Conservation (phyloP, 2,888 invertebrate species). For the Chrysina gloriosa region DNA sequence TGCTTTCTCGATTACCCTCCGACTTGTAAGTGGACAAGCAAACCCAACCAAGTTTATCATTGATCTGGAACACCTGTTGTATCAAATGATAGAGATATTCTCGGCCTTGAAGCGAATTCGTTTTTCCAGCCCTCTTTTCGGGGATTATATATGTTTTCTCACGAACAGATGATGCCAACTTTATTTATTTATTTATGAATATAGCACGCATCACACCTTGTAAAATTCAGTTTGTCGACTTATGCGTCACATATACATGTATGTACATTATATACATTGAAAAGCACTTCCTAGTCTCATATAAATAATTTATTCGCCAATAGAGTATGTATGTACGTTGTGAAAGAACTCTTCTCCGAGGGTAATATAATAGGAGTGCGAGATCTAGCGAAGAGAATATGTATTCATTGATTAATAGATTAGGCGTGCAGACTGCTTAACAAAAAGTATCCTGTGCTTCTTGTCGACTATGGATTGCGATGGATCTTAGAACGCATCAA, state of each 20-base stretch:
- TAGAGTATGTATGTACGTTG: background rate
- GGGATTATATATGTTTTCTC: background rate
- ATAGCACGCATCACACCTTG: background rate
- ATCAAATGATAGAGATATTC: constrained; percentile 12
- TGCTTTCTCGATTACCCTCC: constrained; percentile 15
- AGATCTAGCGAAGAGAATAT: background rate
- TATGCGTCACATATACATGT: background rate
- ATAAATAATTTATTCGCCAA: background rate
- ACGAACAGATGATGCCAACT: background rate
- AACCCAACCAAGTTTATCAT: constrained; percentile 17
- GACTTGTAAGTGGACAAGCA: constrained; percentile 25
- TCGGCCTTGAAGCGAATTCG: background rate
- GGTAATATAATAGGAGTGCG: background rate
- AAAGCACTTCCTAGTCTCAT: background rate
- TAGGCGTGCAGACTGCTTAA: background rate
- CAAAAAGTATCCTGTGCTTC: no score
- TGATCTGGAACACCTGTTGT: constrained; percentile 29
- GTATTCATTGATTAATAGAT: constrained; percentile 10
- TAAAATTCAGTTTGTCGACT: background rate
- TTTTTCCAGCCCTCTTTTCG: background rate
- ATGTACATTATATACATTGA: background rate
- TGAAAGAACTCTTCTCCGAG: background rate
- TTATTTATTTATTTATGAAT: constrained; percentile 1
- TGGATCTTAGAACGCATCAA: no score
- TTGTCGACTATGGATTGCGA: no score